These are phyloP conservation scores for Triops longicaudatus DNA, from an alignment of 1,140 invertebrate species.

Conservation along the genomic window DNA sequence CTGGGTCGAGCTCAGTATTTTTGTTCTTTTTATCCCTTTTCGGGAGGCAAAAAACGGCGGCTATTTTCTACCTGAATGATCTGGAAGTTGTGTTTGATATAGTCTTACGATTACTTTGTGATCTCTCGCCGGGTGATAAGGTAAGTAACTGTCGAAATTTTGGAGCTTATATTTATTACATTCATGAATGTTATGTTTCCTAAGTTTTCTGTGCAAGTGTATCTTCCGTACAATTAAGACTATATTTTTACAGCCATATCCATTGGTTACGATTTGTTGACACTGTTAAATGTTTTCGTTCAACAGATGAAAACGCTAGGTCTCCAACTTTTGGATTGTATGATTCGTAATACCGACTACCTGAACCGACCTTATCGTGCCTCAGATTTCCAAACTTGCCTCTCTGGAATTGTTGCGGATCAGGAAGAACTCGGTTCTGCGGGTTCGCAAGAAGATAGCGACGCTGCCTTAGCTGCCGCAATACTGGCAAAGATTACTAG, in stretches of 20 bases:
- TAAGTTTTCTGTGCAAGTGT: too few species aligned
- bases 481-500: neutral
- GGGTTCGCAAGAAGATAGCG: neutral
- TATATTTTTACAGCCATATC: too few species aligned
- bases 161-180: too few species aligned
- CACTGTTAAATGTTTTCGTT: neutral
- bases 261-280: neutral
- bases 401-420: neutral
- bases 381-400: neutral
- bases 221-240: too few species aligned
- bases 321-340: neutral
- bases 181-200: too few species aligned
- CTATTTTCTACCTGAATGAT: slow-evolving; percentile 11
- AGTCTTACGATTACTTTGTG: neutral
- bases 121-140: neutral
- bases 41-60: neutral
- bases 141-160: neutral
- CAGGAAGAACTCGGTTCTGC: neutral
- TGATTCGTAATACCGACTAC: neutral
- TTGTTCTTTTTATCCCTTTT: neutral
- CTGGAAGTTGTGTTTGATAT: neutral
- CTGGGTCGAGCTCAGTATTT: neutral
- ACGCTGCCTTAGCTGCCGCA: neutral
- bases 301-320: neutral
- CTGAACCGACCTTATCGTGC: neutral